A percentile compares a stretch with the other conserved stretches of the same genome.
These are phyloP conservation scores for Flexamia atlantica DNA, from an alignment of 2,888 invertebrate species.

Conservation along the genomic window DNA sequence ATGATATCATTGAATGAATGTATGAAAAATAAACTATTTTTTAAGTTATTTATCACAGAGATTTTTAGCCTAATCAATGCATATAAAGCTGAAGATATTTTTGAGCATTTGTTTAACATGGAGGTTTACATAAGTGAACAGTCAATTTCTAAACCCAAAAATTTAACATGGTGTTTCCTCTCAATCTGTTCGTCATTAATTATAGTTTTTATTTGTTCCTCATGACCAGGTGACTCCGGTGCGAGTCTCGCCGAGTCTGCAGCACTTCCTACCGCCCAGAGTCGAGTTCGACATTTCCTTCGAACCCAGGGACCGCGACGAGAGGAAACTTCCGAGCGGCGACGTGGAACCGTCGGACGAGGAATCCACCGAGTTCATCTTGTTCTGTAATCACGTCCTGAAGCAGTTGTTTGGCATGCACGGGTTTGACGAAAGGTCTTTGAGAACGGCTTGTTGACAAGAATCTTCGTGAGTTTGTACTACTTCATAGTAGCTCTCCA, in stretches of 20 bases:
- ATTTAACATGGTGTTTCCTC: too few species aligned
- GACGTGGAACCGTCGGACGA: not conserved
- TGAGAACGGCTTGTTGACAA: constrained; percentile 25
- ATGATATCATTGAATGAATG: too few species aligned
- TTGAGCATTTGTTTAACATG: not conserved
- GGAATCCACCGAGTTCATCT: constrained; percentile 33
- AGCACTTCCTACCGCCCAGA: constrained; percentile 20
- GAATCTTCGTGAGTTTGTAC: too few species aligned
- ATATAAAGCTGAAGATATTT: too few species aligned
- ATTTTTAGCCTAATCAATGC: not conserved
- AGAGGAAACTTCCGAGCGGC: not conserved
- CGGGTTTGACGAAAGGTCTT: constrained; percentile 36
- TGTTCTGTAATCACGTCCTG: constrained; percentile 44
- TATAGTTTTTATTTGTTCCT: too few species aligned
- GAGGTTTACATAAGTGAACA: too few species aligned
- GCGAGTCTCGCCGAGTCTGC: not conserved
- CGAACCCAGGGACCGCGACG: not conserved
- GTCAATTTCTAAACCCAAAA: too few species aligned
- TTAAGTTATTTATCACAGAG: too few species aligned
- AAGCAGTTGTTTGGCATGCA: constrained; percentile 50
- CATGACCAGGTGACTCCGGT: not conserved
- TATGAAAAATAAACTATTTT: too few species aligned
- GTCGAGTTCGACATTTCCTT: not conserved
- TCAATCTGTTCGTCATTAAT: not conserved
- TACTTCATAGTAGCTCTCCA: too few species aligned